Evolutionary conservation across 2,113 vertebrate genomes (phyloP).

Genomic region (Tragelaphus scriptus): DNA sequence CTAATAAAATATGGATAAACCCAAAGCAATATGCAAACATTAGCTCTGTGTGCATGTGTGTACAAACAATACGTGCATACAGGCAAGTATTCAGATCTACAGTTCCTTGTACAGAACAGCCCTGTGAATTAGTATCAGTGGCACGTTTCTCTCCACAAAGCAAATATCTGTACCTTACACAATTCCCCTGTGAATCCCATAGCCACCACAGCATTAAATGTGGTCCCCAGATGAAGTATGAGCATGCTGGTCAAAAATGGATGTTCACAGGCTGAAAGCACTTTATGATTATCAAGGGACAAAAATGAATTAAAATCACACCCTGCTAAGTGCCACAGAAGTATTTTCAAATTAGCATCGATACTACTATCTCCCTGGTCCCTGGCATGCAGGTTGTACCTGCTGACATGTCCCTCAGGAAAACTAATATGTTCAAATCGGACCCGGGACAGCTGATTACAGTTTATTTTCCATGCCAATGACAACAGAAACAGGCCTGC

Average conservation of each 20-base stretch:
- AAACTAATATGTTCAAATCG: constrained; percentile 55
- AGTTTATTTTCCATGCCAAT: constrained; percentile 54
- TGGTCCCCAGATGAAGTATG: constrained; percentile 65
- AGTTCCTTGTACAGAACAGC: background rate
- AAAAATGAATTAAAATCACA: constrained; percentile 78
- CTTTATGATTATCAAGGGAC: constrained; percentile 76
- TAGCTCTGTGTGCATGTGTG: background rate
- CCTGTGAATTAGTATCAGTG: constrained; percentile 18
- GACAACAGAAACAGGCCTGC: constrained; percentile 30
- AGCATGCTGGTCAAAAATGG: constrained; percentile 69
- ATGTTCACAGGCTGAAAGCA: constrained; percentile 75
- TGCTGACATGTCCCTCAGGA: constrained; percentile 61
- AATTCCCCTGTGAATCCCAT: constrained; percentile 57
- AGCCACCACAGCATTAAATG: constrained; percentile 62
- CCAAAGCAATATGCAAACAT: background rate
- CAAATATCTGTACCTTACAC: constrained; percentile 49
- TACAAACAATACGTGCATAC: background rate
- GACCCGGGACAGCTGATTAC: constrained; percentile 44
- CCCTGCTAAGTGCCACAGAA: constrained; percentile 75
- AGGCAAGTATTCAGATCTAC: background rate
- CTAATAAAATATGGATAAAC: background rate
- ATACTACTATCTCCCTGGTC: constrained; percentile 26
- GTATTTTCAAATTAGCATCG: constrained; percentile 69
- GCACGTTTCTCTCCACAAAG: constrained; percentile 43
- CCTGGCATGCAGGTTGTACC: constrained; percentile 43